Base-by-base conservation (phyloP, 2,113 vertebrate species). In the Hippocampus mohnikei region DNA sequence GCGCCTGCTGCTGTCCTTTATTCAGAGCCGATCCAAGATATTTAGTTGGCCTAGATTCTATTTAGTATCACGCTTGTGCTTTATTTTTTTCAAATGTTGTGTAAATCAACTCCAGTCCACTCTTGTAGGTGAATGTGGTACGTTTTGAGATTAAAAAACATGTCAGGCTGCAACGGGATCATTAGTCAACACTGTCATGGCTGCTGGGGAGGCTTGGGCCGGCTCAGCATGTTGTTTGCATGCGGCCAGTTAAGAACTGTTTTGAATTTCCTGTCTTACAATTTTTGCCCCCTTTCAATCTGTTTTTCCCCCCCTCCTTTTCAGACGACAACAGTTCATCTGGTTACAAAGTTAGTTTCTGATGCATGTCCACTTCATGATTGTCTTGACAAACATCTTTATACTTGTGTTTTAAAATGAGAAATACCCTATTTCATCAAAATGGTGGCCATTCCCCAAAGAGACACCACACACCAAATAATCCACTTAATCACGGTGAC, bases 331-430 rank as follows among this genome's bases (percentile, higher is more conserved):
- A 74, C 80, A 60, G 16, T 15, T 75, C 69, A 8, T 73, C 67
- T 37, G 79, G 67, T 88, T 75, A 78, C 81, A 89, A 89, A 89
- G 88, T 90, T 75, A 90, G 85, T 91, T 74, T 75, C 66, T 79
- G 60, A 42, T 76, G 78, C 85, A 84, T 81, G 79, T 25, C 56
- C 68, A 69, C 2, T 18, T 71, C 66, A 42, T 72, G 67, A 37
- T 52, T 70, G 29, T 12, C n/a, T 23, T 56, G n/a, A 56, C 20
- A 56, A 56, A 25, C 53, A 12, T 27, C 23, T 6, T 55, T 55
- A 5, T 27, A 23, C 10, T 18, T 40, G 33, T 48, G 44, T 29
- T 29, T 48, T 50, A 7, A 44, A 46, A 33, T 65, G 10, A 44
- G 21, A 41, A 37, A n/a, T 6, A 65, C 21, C 3, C 10, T 15